A percentile compares a stretch with the other conserved stretches of the same genome.
These are phyloP conservation scores for Choristoneura fumiferana DNA, from an alignment of 1,140 invertebrate genomes.

Conservation along the genomic window DNA sequence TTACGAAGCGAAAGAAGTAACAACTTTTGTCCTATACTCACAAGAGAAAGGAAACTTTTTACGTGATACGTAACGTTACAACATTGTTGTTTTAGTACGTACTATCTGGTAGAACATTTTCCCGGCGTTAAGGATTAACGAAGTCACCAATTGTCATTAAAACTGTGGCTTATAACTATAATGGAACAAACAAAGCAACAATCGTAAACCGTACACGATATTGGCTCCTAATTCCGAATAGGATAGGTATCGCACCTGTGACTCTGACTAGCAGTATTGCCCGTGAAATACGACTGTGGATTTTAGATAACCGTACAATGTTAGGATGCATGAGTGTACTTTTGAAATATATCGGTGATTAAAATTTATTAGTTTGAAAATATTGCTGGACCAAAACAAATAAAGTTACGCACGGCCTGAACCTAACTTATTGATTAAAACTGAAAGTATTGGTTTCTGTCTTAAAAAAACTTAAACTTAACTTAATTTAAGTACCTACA, in stretches of 20 bases:
- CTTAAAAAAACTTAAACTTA: too few species aligned
- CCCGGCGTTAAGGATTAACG: constrained; percentile 11
- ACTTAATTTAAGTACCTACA: too few species aligned
- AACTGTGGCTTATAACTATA: constrained; percentile 16
- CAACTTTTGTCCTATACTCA: background rate
- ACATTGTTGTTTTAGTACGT: constrained; percentile 2
- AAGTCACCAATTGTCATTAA: constrained; percentile 19
- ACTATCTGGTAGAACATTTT: background rate
- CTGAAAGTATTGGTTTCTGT: too few species aligned
- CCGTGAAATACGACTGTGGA: constrained; percentile 45
- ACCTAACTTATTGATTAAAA: too few species aligned
- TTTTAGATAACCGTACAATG: constrained; percentile 23
- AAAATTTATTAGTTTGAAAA: constrained; percentile 16
- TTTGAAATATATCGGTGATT: constrained; percentile 7
- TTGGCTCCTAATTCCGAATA: constrained; percentile 62
- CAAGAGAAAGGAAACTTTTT: background rate
- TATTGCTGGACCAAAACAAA: background rate
- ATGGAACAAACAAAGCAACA: constrained; percentile 30
- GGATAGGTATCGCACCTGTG: constrained; percentile 63
- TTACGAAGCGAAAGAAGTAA: background rate
- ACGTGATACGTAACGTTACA: background rate
- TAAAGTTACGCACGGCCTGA: too few species aligned
- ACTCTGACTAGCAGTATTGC: constrained; percentile 29
- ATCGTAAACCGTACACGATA: constrained; percentile 41
- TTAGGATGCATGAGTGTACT: constrained; percentile 2